phyloP scores from a whole-genome alignment of 2,888 invertebrate species.

The Chaitophorus viminalis region DNA sequence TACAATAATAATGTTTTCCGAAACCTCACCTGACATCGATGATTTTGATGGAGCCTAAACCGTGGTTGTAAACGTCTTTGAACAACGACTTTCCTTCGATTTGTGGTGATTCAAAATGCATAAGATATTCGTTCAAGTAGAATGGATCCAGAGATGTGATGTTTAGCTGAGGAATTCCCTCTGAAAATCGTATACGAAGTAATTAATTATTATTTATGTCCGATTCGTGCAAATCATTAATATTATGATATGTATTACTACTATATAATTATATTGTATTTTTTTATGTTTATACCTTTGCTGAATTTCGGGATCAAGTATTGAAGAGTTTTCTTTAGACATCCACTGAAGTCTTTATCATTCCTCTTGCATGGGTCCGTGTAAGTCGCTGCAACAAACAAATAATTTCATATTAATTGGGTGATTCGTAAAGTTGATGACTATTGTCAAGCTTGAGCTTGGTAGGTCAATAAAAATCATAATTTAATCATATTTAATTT shows the following conservation, averaged over 20 bases:
- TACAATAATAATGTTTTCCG: background rate
- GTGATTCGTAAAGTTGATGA: background rate
- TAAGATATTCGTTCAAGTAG: constrained; percentile 65
- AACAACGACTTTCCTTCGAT: constrained; percentile 65
- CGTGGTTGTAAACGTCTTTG: constrained; percentile 65
- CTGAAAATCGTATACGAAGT: background rate
- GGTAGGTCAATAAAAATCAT: too few relatives aligned
- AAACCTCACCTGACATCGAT: constrained; percentile 65
- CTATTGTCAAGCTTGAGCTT: too few relatives aligned
- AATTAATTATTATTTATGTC: background rate
- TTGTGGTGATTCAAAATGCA: constrained; percentile 65
- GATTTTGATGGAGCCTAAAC: constrained; percentile 65
- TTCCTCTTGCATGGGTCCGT: constrained; percentile 72
- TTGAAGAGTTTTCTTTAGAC: constrained; percentile 72
- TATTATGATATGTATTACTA: too few relatives aligned
- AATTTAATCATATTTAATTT: too few relatives aligned
- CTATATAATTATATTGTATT: too few relatives aligned
- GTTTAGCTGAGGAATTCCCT: constrained; percentile 71
- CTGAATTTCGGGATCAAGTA: constrained; percentile 68
- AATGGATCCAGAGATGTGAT: constrained; percentile 67
- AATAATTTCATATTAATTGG: background rate
- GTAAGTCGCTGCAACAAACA: constrained; percentile 68
- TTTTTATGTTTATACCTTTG: constrained; percentile 61
- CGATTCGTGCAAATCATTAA: background rate
- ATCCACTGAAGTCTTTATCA: constrained; percentile 71